Base-by-base conservation (phyloP, 2,888 invertebrate genomes). In the Drosophila limbata region DNA sequence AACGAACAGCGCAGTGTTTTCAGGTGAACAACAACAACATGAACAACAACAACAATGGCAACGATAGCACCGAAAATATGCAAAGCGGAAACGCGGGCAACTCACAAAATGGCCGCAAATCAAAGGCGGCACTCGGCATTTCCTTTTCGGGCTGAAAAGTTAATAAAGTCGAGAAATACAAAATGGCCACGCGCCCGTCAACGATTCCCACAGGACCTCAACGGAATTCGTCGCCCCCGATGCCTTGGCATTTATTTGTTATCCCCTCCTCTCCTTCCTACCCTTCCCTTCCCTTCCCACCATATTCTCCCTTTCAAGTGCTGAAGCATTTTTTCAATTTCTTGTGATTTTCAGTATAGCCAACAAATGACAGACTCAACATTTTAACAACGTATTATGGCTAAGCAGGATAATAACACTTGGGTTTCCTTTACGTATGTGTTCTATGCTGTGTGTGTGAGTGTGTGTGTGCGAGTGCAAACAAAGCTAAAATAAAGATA, bases 361-460 rank as follows among this genome's bases (percentile, higher is more conserved):
- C 74, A 70, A 82, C 79, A 81, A 85, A 87, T 81, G 85, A 84
- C 87, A 85, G 84, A 80, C 85, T 87, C 84, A 87, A 84, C 87
- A 83, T 87, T 86, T 86, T 86, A 86, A 86, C 85, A 86, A 85
- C 83, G 87, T 87, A 86, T 86, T 86, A 87, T 85, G 68, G 83
- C 85, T 86, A 86, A 86, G 85, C 85, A 84, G 85, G 87, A 86
- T 86, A 86, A 86, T 86, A 85, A 85, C 85, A 87, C 85, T 86
- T 84, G 71, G 73, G 48, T 42, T 71, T 71, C 47, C 62, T 31
- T n/a, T 67, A n/a, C 60, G 52, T 55, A 47, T 63, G 25, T 55
- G 47, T 48, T 52, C 48, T 21, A 10, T 51, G n/a, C 39, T 55
- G 33, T 56, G n/a, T 47, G 48, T 17, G 37, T 61, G 66, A 53